Base-by-base conservation (phyloP, 2,888 invertebrate species). In the Tupiocoris notatus region DNA sequence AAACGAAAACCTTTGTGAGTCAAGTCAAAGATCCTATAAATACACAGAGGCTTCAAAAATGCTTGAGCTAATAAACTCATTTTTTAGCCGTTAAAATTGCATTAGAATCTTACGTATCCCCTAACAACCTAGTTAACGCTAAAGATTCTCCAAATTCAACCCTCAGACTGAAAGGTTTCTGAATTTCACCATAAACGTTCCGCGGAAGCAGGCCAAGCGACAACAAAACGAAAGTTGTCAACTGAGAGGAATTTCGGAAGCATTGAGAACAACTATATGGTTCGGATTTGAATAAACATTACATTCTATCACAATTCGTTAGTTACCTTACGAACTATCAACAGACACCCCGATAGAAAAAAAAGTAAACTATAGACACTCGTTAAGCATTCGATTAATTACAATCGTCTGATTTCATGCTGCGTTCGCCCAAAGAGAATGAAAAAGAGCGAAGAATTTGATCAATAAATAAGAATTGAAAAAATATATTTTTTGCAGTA, bases 401-500 rank as follows among this genome's bases (percentile, higher is more conserved):
- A 63, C 21, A 63, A 20, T 57, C 39, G 23, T n/a, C 56, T 54
- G 23, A 67, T 12, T 20, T 18, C 21, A 67, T 57, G 25, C 39
- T 39, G 39, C 6, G 39, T 12, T 39, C 39, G 12, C 39, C 39
- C 3, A 39, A 39, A 39, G 12, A 16, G 6, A 56, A 20, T 54
- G 57, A 67, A 67, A 20, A 39, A 23, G 21, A 66, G 24, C 23
- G 12, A 65, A n/a, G 24, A 22, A 66, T n/a, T 17, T 20, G 16
- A 23, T 20, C 39, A 66, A 66, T 39, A 66, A 39, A 66, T 18
- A 66, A 39, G n/a, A 66, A 25, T 25, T 54, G 56, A 67, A 67
- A 67, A 67, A 57, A 56, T 67, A 22, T 57, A 67, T 67, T 3
- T 65, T 57, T 59, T 59, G 20, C 16, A 57, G 57, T 67, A 57